These are phyloP conservation scores for Microchrysa polita DNA, from an alignment of 2,888 invertebrate genomes.

Conservation along the genomic window DNA sequence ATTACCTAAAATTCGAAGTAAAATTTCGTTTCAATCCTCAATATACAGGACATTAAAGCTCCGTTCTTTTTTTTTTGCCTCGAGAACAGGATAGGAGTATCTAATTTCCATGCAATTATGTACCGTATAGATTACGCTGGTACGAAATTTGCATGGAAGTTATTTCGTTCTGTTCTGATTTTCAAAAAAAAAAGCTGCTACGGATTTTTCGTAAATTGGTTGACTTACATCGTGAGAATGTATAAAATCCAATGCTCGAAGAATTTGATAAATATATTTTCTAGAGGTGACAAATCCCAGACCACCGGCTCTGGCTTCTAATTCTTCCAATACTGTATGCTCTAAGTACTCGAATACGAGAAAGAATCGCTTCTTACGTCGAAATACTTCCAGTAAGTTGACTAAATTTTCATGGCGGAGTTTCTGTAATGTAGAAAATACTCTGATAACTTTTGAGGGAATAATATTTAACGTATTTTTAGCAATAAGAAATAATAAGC, in stretches of 20 bases:
- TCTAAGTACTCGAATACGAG: conserved; percentile 89
- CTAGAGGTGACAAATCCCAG: conserved; percentile 78
- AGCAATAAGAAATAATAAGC: neutral
- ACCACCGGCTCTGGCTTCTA: conserved; percentile 77
- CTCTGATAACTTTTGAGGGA: too few species aligned
- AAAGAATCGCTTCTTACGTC: conserved; percentile 83
- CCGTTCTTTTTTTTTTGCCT: too few species aligned
- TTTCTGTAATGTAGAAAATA: conserved; percentile 70
- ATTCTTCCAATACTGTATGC: conserved; percentile 84
- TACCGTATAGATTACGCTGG: too few species aligned
- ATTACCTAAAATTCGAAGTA: conserved; percentile 71
- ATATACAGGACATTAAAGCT: too few species aligned
- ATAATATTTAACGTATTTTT: neutral
- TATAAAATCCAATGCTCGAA: conserved; percentile 83
- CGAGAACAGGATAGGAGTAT: too few species aligned
- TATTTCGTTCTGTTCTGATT: too few species aligned
- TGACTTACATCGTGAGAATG: conserved; percentile 81
- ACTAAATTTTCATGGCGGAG: conserved; percentile 88
- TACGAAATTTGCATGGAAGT: too few species aligned
- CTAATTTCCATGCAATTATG: too few species aligned
- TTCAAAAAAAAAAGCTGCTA: too few species aligned
- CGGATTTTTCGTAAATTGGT: too few species aligned
- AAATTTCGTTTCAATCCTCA: neutral
- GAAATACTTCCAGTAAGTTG: conserved; percentile 88
- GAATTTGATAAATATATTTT: conserved; percentile 81